Evolutionary conservation across 1,140 invertebrate species (phyloP).

Genomic region (Leptinotarsa lineolata): DNA sequence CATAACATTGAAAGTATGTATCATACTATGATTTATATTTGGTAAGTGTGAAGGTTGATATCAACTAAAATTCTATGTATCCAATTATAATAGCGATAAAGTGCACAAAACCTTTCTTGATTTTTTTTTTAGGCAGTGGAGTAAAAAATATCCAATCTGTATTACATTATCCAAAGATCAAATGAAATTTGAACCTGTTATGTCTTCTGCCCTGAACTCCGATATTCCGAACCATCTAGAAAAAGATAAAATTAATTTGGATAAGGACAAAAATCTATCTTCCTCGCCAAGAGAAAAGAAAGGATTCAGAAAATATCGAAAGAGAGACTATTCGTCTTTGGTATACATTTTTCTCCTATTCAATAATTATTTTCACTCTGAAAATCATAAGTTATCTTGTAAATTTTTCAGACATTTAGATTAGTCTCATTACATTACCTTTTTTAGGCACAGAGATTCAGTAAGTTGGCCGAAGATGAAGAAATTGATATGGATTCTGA

Average conservation of each 20-base stretch:
- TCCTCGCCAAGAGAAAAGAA: slow-evolving; percentile 34
- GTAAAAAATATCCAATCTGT: slow-evolving; percentile 90
- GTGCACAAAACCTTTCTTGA: no score
- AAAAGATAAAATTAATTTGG: slow-evolving; percentile 25
- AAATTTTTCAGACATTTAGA: no score
- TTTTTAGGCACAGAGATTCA: slow-evolving; percentile 49
- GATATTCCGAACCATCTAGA: slow-evolving; percentile 32
- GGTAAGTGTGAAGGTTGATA: no score
- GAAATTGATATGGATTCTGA: slow-evolving; percentile 44
- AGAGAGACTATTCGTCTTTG: slow-evolving; percentile 35
- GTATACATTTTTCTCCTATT: slow-evolving; percentile 19
- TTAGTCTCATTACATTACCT: neutral
- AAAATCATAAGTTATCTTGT: no score
- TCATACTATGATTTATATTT: no score
- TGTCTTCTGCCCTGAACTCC: slow-evolving; percentile 31
- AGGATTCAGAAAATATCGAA: slow-evolving; percentile 34
- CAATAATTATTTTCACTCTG: neutral
- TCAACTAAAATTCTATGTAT: no score
- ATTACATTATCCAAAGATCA: slow-evolving; percentile 60
- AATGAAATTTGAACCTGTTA: slow-evolving; percentile 44
- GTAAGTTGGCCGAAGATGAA: slow-evolving; percentile 49
- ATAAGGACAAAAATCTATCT: slow-evolving; percentile 19
- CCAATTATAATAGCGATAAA: no score
- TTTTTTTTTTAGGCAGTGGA: slow-evolving; percentile 71
- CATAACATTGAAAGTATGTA: no score